Evolutionary conservation across 2,113 vertebrate species (phyloP).

Genomic region (Lutjanus erythropterus): DNA sequence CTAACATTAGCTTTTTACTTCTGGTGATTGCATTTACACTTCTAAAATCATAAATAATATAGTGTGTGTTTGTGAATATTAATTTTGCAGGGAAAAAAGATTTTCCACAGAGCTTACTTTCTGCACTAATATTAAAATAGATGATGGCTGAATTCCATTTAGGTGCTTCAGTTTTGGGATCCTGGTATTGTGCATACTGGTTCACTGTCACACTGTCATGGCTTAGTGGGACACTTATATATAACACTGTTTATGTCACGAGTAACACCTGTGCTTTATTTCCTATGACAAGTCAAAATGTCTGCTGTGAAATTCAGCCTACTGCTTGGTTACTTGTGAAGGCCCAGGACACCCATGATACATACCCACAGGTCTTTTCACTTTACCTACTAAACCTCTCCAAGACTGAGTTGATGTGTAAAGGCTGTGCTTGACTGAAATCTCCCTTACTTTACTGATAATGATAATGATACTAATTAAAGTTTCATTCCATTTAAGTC

Average conservation of each 20-base stretch:
- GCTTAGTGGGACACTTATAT: no score
- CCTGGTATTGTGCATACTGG: neutral
- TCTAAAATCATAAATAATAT: no score
- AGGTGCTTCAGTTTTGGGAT: neutral
- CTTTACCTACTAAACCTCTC: neutral
- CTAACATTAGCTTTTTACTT: no score
- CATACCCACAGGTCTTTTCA: neutral
- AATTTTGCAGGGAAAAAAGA: no score
- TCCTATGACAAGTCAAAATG: neutral
- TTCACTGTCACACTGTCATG: neutral
- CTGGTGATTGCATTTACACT: no score
- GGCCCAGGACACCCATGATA: neutral
- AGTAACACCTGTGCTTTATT: neutral
- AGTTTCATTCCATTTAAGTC: no score
- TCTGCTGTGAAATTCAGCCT: neutral
- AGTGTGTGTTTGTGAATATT: no score
- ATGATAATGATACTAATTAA: no score
- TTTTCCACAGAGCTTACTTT: no score
- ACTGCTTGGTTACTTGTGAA: neutral
- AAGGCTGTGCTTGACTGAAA: neutral
- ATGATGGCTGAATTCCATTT: neutral
- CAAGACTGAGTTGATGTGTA: neutral
- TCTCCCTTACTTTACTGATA: neutral
- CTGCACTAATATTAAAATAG: no score
- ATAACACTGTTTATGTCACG: neutral